A percentile compares a stretch with the other conserved stretches of the same genome.
These are phyloP conservation scores for Chrysoperla carnea DNA, from an alignment of 1,140 invertebrate genomes.

Conservation along the genomic window DNA sequence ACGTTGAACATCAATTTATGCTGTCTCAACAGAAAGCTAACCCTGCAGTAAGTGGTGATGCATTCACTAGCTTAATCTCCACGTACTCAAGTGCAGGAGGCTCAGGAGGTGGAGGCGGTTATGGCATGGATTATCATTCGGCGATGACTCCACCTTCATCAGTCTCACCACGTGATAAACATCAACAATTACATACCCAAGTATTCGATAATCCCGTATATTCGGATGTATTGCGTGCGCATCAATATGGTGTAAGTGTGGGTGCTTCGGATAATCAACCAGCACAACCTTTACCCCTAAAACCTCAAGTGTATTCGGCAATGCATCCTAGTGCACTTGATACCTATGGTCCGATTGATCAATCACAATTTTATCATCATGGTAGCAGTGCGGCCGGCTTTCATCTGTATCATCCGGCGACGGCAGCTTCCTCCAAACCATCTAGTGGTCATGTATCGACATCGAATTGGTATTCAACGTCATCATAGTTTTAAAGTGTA, in stretches of 20 bases:
- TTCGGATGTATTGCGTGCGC: slow-evolving; percentile 37
- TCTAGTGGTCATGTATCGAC: slow-evolving; percentile 35
- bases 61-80: slow-evolving; percentile 37
- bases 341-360: slow-evolving; percentile 37
- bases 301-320: slow-evolving; percentile 75
- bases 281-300: slow-evolving; percentile 61
- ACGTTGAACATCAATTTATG: slow-evolving; percentile 50
- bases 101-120: slow-evolving; percentile 38
- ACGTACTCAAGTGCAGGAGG: slow-evolving; percentile 35
- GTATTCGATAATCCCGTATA: slow-evolving; percentile 24
- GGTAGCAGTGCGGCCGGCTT: slow-evolving; percentile 55
- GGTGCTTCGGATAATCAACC: slow-evolving; percentile 25
- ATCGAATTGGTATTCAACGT: slow-evolving; percentile 58
- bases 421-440: slow-evolving; percentile 34
- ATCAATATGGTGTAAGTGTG: slow-evolving; percentile 22
- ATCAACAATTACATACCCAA: slow-evolving; percentile 32
- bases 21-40: slow-evolving; percentile 35
- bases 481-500: slow-evolving; percentile 19
- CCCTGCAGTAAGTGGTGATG: slow-evolving; percentile 29
- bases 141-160: slow-evolving; percentile 92
- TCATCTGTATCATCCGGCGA: slow-evolving; percentile 70
- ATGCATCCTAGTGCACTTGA: slow-evolving; percentile 34
- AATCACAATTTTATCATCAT: slow-evolving; percentile 71
- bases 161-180: slow-evolving; percentile 80
- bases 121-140: slow-evolving; percentile 66